phyloP scores from a whole-genome alignment of 2,113 vertebrate genomes.

The Brachirus orientalis region DNA sequence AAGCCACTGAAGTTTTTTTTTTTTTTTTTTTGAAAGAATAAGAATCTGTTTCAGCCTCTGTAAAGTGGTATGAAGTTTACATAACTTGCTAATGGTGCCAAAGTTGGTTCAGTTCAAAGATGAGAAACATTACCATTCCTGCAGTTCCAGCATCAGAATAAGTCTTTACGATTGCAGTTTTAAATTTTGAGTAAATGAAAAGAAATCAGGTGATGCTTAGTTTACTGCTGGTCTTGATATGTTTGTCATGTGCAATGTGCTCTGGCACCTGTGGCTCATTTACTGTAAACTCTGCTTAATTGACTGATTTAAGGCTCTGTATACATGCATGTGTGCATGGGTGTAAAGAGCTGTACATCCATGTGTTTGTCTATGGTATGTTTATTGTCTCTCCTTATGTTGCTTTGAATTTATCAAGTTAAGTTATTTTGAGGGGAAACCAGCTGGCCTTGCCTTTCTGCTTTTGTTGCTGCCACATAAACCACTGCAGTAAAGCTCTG shows the following conservation, averaged over 20 bases:
- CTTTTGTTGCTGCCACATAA: constrained; percentile 36
- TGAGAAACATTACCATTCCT: background rate
- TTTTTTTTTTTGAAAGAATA: constrained; percentile 8
- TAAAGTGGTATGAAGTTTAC: background rate
- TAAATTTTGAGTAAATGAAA: background rate
- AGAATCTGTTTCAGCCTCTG: background rate
- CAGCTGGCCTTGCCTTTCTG: constrained; percentile 58
- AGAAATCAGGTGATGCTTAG: constrained; percentile 8
- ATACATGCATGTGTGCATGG: background rate
- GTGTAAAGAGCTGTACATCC: constrained; percentile 10
- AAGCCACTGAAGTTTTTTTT: constrained; percentile 5
- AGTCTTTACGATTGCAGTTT: background rate
- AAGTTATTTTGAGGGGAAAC: constrained; percentile 47
- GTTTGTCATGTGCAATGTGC: background rate
- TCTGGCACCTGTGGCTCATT: constrained; percentile 20
- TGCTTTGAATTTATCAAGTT: constrained; percentile 56
- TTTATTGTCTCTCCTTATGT: constrained; percentile 23
- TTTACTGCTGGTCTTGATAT: constrained; percentile 15
- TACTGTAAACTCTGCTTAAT: constrained; percentile 17
- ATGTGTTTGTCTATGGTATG: constrained; percentile 9
- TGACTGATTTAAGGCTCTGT: background rate
- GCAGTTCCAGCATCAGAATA: background rate
- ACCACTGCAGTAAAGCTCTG: constrained; percentile 29
- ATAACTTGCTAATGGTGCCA: background rate
- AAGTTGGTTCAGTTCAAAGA: background rate